A percentile compares a stretch with the other conserved stretches of the same genome.
Evolutionary conservation across 2,113 vertebrate genomes (phyloP).

Genomic region (Heterochromis multidens): DNA sequence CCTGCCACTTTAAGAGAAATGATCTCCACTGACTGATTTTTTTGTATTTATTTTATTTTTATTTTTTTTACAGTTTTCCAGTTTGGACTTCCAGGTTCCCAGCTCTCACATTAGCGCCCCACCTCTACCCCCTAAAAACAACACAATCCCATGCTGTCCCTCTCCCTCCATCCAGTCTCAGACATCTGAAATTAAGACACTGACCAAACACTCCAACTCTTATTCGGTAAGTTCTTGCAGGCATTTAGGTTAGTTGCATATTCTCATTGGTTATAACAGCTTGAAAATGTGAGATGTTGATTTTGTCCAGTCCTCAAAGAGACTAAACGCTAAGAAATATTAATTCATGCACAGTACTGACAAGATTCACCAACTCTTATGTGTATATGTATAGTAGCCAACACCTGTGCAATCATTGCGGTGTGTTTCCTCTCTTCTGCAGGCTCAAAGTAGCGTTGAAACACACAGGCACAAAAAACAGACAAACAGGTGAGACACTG

Average conservation of each 20-base stretch:
- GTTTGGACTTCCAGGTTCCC: slow-evolving; percentile 54
- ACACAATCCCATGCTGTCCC: not conserved
- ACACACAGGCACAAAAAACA: not conserved
- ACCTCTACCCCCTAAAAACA: slow-evolving; percentile 61
- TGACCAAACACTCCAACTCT: not conserved
- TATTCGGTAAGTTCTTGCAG: slow-evolving; percentile 3
- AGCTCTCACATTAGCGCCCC: slow-evolving; percentile 23
- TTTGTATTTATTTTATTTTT: not conserved
- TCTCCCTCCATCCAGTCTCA: not conserved
- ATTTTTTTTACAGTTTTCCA: slow-evolving; percentile 43
- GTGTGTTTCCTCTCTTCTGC: not conserved
- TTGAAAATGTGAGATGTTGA: not conserved
- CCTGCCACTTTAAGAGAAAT: not conserved
- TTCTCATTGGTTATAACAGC: not conserved
- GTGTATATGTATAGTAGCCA: not conserved
- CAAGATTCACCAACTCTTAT: not conserved
- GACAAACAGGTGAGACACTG: slow-evolving; percentile 24
- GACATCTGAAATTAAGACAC: not conserved
- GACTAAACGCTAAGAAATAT: not conserved
- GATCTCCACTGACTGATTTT: not conserved
- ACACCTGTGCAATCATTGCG: not conserved
- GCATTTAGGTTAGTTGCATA: not conserved
- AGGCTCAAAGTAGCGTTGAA: slow-evolving; percentile 12
- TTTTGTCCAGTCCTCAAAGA: not conserved
- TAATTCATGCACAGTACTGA: not conserved